Evolutionary conservation across 2,888 invertebrate genomes (phyloP).

Genomic region (Belgica antarctica): DNA sequence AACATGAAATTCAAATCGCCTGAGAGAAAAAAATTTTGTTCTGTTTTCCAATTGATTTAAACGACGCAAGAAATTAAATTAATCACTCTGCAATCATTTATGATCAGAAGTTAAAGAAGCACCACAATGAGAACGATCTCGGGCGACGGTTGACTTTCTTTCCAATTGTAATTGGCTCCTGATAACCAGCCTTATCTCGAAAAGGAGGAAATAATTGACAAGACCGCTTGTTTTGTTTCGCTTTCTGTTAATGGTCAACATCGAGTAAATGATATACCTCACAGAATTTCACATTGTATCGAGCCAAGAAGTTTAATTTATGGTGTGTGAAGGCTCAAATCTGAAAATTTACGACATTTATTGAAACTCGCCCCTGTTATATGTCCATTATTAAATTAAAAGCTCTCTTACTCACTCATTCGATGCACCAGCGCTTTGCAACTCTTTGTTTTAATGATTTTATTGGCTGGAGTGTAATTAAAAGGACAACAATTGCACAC

Average conservation of each 20-base stretch:
- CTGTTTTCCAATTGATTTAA: slow-evolving; percentile 41
- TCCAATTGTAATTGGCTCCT: slow-evolving; percentile 30
- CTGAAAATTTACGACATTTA: slow-evolving; percentile 27
- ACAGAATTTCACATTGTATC: not conserved
- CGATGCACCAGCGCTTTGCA: not conserved
- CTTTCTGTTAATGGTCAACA: slow-evolving; percentile 19
- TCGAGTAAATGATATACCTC: not conserved
- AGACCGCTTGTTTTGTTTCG: slow-evolving; percentile 21
- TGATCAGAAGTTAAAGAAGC: slow-evolving; percentile 30
- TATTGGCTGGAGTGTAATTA: not conserved
- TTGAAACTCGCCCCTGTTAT: slow-evolving; percentile 9
- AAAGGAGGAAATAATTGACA: slow-evolving; percentile 34
- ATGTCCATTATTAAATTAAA: slow-evolving; percentile 41
- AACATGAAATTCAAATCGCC: not conserved
- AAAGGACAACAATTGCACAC: no score
- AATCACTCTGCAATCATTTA: slow-evolving; percentile 25
- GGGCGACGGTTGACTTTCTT: not conserved
- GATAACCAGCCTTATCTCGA: slow-evolving; percentile 26
- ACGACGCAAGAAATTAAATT: slow-evolving; percentile 36
- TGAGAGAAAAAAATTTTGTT: not conserved
- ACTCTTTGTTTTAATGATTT: slow-evolving; percentile 2
- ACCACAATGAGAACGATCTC: not conserved
- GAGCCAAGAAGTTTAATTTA: not conserved
- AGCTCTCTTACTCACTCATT: not conserved
- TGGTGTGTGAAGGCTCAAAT: slow-evolving; percentile 29